Percentiles rank a stretch among this genome's conserved stretches.
These are phyloP conservation scores for Anoplophora glabripennis DNA, from an alignment of 1,140 invertebrate genomes.

Conservation along the genomic window DNA sequence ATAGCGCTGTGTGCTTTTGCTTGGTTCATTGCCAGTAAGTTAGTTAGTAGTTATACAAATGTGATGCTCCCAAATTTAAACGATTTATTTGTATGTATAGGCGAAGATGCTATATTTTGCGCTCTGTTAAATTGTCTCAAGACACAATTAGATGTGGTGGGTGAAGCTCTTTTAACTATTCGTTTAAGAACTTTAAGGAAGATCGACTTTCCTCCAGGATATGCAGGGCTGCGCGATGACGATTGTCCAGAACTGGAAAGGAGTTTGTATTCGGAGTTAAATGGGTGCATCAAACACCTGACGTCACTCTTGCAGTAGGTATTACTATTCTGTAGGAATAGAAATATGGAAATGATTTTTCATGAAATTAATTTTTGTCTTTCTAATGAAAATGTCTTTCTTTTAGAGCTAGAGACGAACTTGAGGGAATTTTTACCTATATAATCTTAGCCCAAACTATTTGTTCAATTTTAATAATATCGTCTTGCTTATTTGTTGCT, in stretches of 20 bases:
- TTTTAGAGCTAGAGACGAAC: conserved; percentile 31
- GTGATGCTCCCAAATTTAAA: neutral
- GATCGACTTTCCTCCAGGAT: conserved; percentile 13
- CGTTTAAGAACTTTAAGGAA: conserved; percentile 27
- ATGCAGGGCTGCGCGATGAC: conserved; percentile 22
- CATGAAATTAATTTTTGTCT: neutral
- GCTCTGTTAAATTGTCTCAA: conserved; percentile 31
- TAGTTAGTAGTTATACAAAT: neutral
- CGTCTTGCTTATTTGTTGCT: conserved; percentile 36
- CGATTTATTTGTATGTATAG: neutral
- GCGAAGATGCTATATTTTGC: conserved; percentile 26
- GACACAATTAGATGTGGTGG: conserved; percentile 33
- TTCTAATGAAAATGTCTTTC: neutral
- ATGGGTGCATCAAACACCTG: conserved; percentile 35
- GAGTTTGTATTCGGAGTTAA: conserved; percentile 35
- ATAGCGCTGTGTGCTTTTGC: neutral
- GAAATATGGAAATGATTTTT: neutral
- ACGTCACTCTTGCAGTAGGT: conserved; percentile 30
- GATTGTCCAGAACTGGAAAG: conserved; percentile 25
- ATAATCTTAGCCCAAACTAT: conserved; percentile 34
- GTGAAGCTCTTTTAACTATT: conserved; percentile 34
- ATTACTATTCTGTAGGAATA: neutral
- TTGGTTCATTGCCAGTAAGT: neutral
- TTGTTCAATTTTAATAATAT: conserved; percentile 36
- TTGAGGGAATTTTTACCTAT: conserved; percentile 35